phyloP scores from a whole-genome alignment of 2,888 invertebrate genomes.

The Leptogaster cylindrica region DNA sequence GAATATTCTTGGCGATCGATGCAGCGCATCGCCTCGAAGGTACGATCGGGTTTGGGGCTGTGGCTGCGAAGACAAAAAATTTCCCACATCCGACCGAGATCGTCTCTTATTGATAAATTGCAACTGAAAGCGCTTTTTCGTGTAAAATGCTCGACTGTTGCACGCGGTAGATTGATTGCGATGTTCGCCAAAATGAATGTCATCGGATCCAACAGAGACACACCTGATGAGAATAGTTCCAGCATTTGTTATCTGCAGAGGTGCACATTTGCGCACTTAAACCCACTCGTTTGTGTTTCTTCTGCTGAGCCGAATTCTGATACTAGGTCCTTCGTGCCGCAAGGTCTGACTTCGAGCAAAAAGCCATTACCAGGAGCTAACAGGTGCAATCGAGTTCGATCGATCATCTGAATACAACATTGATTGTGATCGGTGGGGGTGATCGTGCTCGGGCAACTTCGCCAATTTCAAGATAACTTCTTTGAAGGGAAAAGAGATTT shows the following conservation, averaged over 20 bases:
- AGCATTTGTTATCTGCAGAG: no score
- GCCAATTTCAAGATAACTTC: no score
- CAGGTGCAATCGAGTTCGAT: conserved; percentile 61
- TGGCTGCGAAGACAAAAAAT: conserved; percentile 31
- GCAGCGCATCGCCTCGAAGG: not conserved
- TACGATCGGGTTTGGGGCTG: not conserved
- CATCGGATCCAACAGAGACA: conserved; percentile 4
- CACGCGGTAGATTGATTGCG: conserved; percentile 26
- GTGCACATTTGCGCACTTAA: not conserved
- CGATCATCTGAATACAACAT: conserved; percentile 61
- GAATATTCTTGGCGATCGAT: conserved; percentile 4
- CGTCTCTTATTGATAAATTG: conserved; percentile 60
- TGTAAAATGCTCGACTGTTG: conserved; percentile 51
- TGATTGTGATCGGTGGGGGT: no score
- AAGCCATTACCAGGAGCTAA: conserved; percentile 59
- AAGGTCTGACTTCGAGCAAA: no score
- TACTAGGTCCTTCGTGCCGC: no score
- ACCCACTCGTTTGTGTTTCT: no score
- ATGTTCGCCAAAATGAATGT: conserved; percentile 30
- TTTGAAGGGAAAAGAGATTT: no score
- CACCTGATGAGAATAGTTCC: conserved; percentile 23
- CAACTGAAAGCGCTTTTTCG: conserved; percentile 60
- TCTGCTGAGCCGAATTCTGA: no score
- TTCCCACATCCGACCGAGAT: conserved; percentile 51
- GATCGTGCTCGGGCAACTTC: no score